phyloP scores from a whole-genome alignment of 2,113 vertebrate species.

The Dasyurus viverrinus region DNA sequence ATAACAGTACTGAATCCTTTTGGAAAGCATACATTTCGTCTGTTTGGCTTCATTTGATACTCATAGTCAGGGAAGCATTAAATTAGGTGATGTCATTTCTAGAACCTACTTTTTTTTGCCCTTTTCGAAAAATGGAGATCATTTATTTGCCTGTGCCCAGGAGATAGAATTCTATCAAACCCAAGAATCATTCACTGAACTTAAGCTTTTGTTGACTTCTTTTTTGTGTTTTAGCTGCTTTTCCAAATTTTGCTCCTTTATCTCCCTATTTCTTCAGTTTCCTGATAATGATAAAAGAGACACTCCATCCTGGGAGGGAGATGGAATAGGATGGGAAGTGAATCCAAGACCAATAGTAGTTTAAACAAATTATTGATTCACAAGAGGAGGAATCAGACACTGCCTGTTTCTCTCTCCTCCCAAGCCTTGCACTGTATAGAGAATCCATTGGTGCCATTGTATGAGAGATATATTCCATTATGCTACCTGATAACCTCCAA shows the following conservation, averaged over 20 bases:
- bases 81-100: background rate
- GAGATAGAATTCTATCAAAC: background rate
- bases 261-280: background rate
- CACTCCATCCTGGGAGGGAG: background rate
- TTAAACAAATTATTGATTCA: background rate
- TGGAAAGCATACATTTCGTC: background rate
- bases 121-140: background rate
- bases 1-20: background rate
- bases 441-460: slow-evolving; percentile 35
- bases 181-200: accelerated
- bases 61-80: background rate
- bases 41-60: background rate
- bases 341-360: background rate
- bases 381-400: background rate
- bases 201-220: accelerated
- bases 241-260: background rate
- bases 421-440: accelerated
- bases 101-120: background rate
- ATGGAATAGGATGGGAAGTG: background rate
- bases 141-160: background rate
- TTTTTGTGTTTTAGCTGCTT: background rate
- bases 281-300: background rate
- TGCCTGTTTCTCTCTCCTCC: background rate
- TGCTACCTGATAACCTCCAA: slow-evolving; percentile 68
- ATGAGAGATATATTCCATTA: slow-evolving; percentile 33